Evolutionary conservation across 1,140 invertebrate species (phyloP), one percentile per base, ranked within the genome.

Genomic region (Laupala kohalensis): DNA sequence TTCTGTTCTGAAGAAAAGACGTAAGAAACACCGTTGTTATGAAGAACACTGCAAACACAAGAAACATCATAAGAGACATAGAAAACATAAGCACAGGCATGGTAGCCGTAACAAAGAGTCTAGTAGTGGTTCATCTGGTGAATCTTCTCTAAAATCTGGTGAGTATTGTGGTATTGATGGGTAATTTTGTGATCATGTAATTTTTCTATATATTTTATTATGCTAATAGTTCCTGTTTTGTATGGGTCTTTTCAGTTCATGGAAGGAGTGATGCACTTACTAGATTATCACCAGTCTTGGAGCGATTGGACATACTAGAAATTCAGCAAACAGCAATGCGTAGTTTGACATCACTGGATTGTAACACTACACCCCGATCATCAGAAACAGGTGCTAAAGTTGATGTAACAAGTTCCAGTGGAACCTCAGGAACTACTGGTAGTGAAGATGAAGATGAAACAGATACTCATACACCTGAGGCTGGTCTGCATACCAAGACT

Each of bases 11-110:
- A 87, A 86, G 73, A 87, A 87, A 76, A 89, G 84, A 78, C 89
- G 87, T 76, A 90, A 84, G 77, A 90, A 86, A 74, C 89, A 91
- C 76, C 89, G 88, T 76, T 89, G 85, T 74, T 84, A 82, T 70
- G 89, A 90, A 71, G 86, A 89, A 72, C 85, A 86, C 73, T 89
- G 90, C 64, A 91, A 89, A 74, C 90, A 91, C 74, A 83, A 86
- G 62, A 84, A 85, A 78, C 88, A 89, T 75, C 88, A 89, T 75
- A 89, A 89, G 76, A 91, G 90, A 77, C 88, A 90, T 75, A 87
- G 91, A 30, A 83, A 84, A 74, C 84, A 83, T 69, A 81, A 78
- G 30, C 84, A 84, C 68, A 80, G 78, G 76, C 89, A 90, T 79
- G 71, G 73, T 37, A 76, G 75, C 66, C 78, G 76, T 72, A 64